phyloP scores from a whole-genome alignment of 1,140 invertebrate genomes.

The Zaprionus ornatus region DNA sequence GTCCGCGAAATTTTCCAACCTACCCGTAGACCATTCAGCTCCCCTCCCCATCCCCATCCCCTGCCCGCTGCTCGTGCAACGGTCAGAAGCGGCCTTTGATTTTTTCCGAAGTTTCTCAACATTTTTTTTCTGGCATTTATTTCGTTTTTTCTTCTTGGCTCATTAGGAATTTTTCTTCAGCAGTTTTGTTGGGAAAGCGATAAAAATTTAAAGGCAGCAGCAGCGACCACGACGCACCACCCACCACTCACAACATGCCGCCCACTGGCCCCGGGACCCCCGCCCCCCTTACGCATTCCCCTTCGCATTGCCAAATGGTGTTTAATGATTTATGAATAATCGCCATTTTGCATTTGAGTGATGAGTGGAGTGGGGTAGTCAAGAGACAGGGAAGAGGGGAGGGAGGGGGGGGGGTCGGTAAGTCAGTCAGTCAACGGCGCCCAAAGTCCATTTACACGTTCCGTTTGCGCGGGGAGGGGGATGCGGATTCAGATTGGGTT shows the following conservation, averaged over 20 bases:
- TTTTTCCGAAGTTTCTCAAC: slow-evolving; percentile 77
- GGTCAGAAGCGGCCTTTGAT: slow-evolving; percentile 66
- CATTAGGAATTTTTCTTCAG: slow-evolving; percentile 79
- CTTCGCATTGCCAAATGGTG: slow-evolving; percentile 74
- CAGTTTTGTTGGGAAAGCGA: slow-evolving; percentile 77
- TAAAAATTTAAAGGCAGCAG: slow-evolving; percentile 72
- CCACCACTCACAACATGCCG: neutral
- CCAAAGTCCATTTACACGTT: slow-evolving; percentile 78
- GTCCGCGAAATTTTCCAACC: slow-evolving; percentile 67
- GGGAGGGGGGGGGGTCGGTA: slow-evolving; percentile 2
- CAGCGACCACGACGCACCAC: slow-evolving; percentile 33
- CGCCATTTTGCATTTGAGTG: slow-evolving; percentile 83
- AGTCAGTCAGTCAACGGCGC: slow-evolving; percentile 50
- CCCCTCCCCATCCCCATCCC: slow-evolving; percentile 2
- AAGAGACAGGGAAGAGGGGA: too few relatives aligned
- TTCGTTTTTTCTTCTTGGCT: slow-evolving; percentile 56
- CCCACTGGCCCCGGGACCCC: neutral
- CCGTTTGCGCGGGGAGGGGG: slow-evolving; percentile 28
- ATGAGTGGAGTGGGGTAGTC: slow-evolving; percentile 29
- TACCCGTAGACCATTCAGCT: neutral
- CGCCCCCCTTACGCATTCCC: neutral
- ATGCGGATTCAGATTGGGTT: slow-evolving; percentile 16
- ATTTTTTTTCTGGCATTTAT: slow-evolving; percentile 62
- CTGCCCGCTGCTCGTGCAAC: neutral
- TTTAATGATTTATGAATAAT: slow-evolving; percentile 84